Conservation (phyloP, 2,797 vertebrate genomes). For the Perdix hodgsoniae region DNA sequence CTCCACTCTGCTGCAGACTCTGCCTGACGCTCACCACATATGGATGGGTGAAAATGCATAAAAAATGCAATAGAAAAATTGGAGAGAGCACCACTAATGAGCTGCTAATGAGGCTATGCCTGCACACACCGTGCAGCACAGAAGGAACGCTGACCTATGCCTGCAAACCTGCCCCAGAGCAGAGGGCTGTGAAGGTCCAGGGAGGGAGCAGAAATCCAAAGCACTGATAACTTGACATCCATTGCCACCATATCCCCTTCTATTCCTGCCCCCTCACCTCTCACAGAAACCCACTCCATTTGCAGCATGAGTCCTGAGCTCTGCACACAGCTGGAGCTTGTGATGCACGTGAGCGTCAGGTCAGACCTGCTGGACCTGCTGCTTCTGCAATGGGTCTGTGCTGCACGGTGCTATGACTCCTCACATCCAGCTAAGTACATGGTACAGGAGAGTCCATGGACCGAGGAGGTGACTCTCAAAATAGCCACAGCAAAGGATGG, state of each 20-base stretch:
- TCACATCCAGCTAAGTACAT: constrained; percentile 12
- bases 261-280: not conserved
- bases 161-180: not conserved
- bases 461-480: not conserved
- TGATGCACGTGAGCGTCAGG: not conserved
- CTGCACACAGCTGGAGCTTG: not conserved
- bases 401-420: not conserved
- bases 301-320: not conserved
- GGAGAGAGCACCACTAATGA: not conserved
- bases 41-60: not conserved
- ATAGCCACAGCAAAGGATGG: constrained; percentile 30
- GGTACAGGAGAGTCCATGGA: not conserved
- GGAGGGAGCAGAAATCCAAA: not conserved
- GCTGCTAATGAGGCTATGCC: not conserved
- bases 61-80: not conserved
- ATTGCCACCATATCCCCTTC: not conserved
- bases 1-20: not conserved
- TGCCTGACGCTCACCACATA: not conserved
- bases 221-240: accelerated
- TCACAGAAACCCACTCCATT: not conserved
- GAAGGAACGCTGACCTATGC: not conserved
- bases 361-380: constrained; percentile 62
- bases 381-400: not conserved
- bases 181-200: not conserved
- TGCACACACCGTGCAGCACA: not conserved